Base-by-base conservation (phyloP, 2,888 invertebrate species). In the Torymus aiolomorphi region DNA sequence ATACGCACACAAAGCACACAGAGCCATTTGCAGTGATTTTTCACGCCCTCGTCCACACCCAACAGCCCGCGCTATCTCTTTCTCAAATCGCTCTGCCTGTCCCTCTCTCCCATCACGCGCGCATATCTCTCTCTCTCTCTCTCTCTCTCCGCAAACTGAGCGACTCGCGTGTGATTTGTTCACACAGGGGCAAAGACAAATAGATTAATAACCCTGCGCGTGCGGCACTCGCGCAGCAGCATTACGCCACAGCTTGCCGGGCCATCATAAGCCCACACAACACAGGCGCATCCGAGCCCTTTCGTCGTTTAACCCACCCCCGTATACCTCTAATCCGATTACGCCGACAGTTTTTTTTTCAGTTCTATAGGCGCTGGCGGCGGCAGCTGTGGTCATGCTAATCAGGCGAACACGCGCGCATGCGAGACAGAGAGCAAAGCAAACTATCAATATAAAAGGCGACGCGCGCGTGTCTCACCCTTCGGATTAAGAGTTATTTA, bases 401-500 rank as follows among this genome's bases (percentile, higher is more conserved):
- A 81, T 80, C 76, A 57, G 52, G 13, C 18, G 49, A 18, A 4
- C 42, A 8, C 1, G 8, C 8, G 8, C 8, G 8, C 42, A n/a
- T n/a, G n/a, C n/a, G n/a, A n/a, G 5, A 42, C 42, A 42, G 20
- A 59, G n/a, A 69, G 69, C 51, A 71, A 52, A 62, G 57, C 57
- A 63, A 76, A 70, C 76, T 76, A 76, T 76, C 70, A 70, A 76
- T 76, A 42, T 76, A 76, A 57, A 71, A 20, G 31, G 62, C n/a
- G 18, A 51, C 54, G 51, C 49, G 57, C 62, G 49, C 31, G 76
- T 18, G 31, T 24, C 31, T 72, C 65, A 20, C 18, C 51, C 83
- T 83, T 85, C 51, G 78, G 79, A 79, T 79, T 79, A 75, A 54
- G 66, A 79, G 67, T 72, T 80, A 67, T 87, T 88, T 86, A 85